Evolutionary conservation across 2,888 invertebrate species (phyloP), one percentile per base, ranked within the genome.

Genomic region (Cerceris rybyensis): DNA sequence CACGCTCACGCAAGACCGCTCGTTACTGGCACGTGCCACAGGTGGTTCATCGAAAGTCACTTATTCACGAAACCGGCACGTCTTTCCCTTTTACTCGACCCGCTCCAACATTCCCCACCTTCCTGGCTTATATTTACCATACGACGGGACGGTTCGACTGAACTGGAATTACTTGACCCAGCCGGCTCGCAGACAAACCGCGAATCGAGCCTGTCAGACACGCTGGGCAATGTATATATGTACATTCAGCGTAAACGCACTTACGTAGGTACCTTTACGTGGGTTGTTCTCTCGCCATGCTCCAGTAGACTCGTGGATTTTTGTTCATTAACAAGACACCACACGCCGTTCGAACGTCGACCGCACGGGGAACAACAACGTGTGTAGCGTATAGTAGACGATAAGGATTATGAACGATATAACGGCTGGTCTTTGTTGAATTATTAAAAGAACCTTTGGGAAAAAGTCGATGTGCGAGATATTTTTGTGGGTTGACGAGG

Each of bases 261-360:
- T 59, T 42, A 60, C 55, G 70, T 42, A 60, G 52, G 70, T 76
- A 70, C 64, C 68, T 73, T 4, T 80, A 80, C 81, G 86, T 86
- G 73, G 81, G 78, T 61, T 63, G 79, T 68, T 74, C 79, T 82
- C 79, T 82, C 77, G 85, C 73, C 73, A 88, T 86, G 88, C 88
- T 88, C 86, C 88, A 85, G 81, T 87, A 88, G 86, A 70, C 72
- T 75, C 79, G 73, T 55, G 72, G 72, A 81, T 88, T 88, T 86
- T 88, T 88, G 75, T 87, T 88, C 83, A 83, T 88, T 87, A 87
- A 88, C 83, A 79, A 80, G 80, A 85, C 85, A 82, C 80, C 60
- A 57, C 67, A 66, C 80, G 81, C 74, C 70, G 58, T 28, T 14
- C 57, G 66, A 77, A 76, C 71, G 75, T 73, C 70, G 80, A 43